Evolutionary conservation across 1,140 invertebrate species (phyloP).

Genomic region (Araneus ventricosus): DNA sequence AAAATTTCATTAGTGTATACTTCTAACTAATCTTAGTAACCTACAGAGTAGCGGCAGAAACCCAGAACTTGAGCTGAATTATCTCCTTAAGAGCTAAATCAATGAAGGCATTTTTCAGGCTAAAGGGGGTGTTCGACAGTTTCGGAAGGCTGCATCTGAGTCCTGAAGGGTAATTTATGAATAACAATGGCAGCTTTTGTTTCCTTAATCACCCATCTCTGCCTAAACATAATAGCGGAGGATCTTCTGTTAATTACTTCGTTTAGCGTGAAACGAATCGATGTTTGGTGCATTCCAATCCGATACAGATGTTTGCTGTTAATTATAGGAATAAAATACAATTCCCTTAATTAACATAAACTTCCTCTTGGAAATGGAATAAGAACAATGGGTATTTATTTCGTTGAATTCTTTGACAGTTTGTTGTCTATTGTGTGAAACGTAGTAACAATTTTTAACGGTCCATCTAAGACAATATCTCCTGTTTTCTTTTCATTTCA

Average conservation of each 20-base stretch:
- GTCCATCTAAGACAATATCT: neutral
- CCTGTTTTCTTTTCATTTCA: neutral
- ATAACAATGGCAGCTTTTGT: slow-evolving; percentile 36
- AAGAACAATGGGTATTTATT: neutral
- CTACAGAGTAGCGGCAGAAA: neutral
- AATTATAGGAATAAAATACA: neutral
- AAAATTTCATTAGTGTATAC: no score
- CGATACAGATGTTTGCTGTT: neutral
- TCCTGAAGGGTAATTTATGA: slow-evolving; percentile 40
- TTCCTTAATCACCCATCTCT: slow-evolving; percentile 25
- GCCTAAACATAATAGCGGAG: neutral
- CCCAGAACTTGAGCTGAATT: neutral
- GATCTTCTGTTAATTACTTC: slow-evolving; percentile 23
- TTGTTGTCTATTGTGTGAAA: neutral
- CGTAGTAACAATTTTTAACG: neutral
- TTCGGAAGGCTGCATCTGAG: neutral
- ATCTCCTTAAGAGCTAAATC: neutral
- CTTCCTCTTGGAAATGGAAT: neutral
- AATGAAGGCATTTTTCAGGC: neutral
- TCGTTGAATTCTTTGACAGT: no score
- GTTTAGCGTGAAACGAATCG: neutral
- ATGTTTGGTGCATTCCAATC: neutral
- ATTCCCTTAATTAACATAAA: neutral
- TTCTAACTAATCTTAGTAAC: no score
- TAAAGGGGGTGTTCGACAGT: neutral